Conservation (phyloP, 2,888 invertebrate genomes). For the Microchrysa polita region DNA sequence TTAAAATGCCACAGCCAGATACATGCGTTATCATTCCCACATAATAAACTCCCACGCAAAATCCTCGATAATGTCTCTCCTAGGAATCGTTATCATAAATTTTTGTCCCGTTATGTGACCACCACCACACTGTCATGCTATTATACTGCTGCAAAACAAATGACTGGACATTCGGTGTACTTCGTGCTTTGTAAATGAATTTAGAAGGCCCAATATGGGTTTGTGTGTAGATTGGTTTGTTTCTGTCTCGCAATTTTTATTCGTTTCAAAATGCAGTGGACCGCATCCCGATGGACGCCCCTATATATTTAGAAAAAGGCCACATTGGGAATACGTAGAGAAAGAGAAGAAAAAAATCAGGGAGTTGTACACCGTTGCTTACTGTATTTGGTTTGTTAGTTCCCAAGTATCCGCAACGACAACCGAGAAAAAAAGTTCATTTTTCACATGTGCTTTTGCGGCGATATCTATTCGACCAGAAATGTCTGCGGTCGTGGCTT, state of each 20-base stretch:
- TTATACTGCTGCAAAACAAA: constrained; percentile 23
- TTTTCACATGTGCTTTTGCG: constrained; percentile 49
- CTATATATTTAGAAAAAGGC: constrained; percentile 6
- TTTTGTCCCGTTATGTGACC: constrained; percentile 28
- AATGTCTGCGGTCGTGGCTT: constrained; percentile 55
- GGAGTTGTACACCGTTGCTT: not conserved
- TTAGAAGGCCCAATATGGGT: constrained; percentile 13
- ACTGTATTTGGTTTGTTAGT: not conserved
- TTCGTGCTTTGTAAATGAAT: constrained; percentile 22
- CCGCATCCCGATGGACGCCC: not conserved
- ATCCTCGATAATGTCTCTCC: constrained; percentile 19
- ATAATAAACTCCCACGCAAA: not conserved
- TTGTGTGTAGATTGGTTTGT: too few relatives aligned
- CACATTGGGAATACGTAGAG: not conserved
- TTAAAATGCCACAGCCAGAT: not conserved
- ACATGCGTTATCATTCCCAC: constrained; percentile 7
- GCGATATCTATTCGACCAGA: constrained; percentile 54
- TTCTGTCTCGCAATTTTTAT: too few relatives aligned
- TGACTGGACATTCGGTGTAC: not conserved
- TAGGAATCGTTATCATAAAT: constrained; percentile 31
- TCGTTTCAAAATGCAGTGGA: constrained; percentile 2
- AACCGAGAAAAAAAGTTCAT: constrained; percentile 40
- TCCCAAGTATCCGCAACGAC: not conserved
- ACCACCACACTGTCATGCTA: constrained; percentile 4
- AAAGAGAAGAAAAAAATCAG: too few relatives aligned